Conservation (phyloP, 2,888 invertebrate genomes). For the Meganola albula region DNA sequence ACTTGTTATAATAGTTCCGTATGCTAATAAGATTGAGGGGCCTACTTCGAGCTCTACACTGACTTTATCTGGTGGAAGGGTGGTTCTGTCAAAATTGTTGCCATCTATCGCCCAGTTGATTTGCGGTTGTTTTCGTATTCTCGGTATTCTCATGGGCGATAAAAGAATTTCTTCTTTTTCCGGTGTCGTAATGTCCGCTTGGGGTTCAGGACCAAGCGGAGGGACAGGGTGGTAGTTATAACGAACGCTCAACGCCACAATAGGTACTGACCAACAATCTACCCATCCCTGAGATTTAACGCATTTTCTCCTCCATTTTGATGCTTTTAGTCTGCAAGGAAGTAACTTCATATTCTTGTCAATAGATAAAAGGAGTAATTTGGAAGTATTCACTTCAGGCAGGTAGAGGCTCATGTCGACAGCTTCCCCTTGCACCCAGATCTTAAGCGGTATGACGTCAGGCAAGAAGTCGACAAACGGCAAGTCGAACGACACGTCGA, state of each 20-base stretch:
- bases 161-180: constrained; percentile 95
- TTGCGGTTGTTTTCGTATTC: constrained; percentile 84
- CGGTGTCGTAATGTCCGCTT: constrained; percentile 95
- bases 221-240: constrained; percentile 96
- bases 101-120: constrained; percentile 82
- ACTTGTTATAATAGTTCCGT: constrained; percentile 93
- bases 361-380: constrained; percentile 88
- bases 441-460: constrained; percentile 89
- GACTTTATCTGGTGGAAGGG: constrained; percentile 91
- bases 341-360: constrained; percentile 92
- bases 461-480: constrained; percentile 97
- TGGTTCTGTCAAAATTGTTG: constrained; percentile 91
- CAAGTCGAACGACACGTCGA: constrained; percentile 95
- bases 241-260: constrained; percentile 92
- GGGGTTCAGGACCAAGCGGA: constrained; percentile 90
- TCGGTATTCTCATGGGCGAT: constrained; percentile 94
- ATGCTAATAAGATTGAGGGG: constrained; percentile 92
- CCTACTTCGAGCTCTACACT: constrained; percentile 96
- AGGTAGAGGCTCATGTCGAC: constrained; percentile 93
- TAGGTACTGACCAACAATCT: constrained; percentile 97
- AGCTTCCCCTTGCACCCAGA: constrained; percentile 97
- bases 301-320: constrained; percentile 91
- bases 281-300: constrained; percentile 88
- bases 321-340: constrained; percentile 75
- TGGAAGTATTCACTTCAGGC: constrained; percentile 94